Percentiles rank a stretch among this genome's conserved stretches.
Evolutionary conservation across 1,140 invertebrate species (phyloP).

Genomic region (Ruditapes philippinarum): DNA sequence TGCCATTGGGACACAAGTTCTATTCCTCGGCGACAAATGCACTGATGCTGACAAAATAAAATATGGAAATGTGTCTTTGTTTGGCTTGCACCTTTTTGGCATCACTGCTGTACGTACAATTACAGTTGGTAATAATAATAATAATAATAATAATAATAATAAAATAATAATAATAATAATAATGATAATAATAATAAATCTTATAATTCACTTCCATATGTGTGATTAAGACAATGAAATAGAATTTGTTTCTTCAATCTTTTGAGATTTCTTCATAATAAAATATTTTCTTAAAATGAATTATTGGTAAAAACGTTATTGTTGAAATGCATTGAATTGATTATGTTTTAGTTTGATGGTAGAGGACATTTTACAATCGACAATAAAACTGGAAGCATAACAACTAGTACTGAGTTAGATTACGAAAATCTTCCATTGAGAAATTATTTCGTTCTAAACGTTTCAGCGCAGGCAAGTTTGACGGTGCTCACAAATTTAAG

Average conservation of each 20-base stretch:
- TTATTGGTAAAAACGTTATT: no score
- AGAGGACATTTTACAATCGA: neutral
- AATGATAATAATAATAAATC: no score
- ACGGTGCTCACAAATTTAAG: no score
- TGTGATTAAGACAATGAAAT: no score
- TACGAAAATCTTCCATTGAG: neutral
- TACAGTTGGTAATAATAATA: no score
- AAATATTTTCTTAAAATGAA: no score
- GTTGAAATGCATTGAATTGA: no score
- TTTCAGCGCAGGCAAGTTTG: neutral
- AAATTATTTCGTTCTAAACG: neutral
- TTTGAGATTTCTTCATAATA: no score
- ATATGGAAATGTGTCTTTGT: neutral
- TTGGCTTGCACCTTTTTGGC: neutral
- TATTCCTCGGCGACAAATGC: neutral
- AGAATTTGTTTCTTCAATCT: no score
- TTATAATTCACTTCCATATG: no score
- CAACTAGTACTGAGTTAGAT: neutral
- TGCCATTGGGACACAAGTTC: neutral
- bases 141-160: no score
- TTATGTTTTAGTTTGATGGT: conserved; percentile 22
- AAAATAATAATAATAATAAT: no score
- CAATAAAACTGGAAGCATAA: neutral
- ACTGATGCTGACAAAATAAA: neutral
- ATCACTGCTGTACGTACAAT: neutral